Conservation (phyloP, 2,113 vertebrate species). For the Paratilapia polleni region DNA sequence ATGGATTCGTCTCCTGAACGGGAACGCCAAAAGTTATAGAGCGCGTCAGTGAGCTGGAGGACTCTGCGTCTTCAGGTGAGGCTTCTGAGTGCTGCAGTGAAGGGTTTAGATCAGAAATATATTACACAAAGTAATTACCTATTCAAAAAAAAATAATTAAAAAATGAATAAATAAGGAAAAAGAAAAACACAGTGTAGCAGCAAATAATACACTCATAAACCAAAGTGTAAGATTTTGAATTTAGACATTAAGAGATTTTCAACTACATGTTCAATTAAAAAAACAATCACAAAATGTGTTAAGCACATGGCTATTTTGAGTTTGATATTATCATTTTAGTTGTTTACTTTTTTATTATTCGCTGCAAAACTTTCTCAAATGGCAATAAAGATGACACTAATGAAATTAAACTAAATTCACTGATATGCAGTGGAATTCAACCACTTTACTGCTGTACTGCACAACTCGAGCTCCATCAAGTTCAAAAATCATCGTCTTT, state of each 20-base stretch:
- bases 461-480: not conserved
- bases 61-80: not conserved
- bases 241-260: not conserved
- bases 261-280: not conserved
- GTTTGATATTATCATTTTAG: not conserved
- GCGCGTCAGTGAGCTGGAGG: not conserved
- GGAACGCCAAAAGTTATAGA: constrained; percentile 57
- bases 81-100: constrained; percentile 38
- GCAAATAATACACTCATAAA: not conserved
- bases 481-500: not conserved
- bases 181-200: not conserved
- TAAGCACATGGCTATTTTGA: not conserved
- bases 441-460: not conserved
- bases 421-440: not conserved
- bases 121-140: not conserved
- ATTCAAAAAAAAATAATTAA: not conserved
- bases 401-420: not conserved
- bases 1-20: constrained; percentile 56
- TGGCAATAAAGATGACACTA: not conserved
- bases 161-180: too few relatives aligned
- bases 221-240: not conserved
- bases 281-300: not conserved
- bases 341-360: not conserved
- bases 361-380: not conserved
- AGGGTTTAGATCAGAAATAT: not conserved